These are phyloP conservation scores for Saiga tatarica DNA, from an alignment of 2,113 vertebrate genomes.

Conservation along the genomic window DNA sequence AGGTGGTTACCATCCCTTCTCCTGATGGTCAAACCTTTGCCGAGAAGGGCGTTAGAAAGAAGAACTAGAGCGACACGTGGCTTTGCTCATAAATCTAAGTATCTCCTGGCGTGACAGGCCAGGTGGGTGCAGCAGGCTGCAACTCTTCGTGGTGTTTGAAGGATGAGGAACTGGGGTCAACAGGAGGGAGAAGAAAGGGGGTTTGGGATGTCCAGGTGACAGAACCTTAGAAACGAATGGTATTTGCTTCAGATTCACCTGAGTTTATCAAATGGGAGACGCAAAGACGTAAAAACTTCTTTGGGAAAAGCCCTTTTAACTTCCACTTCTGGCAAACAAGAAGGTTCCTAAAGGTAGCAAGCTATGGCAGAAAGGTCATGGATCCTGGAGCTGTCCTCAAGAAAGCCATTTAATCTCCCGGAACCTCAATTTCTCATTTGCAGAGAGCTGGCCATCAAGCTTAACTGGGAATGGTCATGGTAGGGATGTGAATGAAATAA, in stretches of 20 bases:
- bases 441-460: neutral
- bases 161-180: neutral
- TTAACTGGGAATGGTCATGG: neutral
- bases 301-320: neutral
- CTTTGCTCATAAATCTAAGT: neutral
- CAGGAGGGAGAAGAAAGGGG: neutral
- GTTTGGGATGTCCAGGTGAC: neutral
- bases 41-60: neutral
- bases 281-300: neutral
- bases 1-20: neutral
- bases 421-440: neutral
- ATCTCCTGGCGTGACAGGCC: neutral
- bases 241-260: neutral
- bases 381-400: neutral
- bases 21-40: neutral
- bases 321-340: neutral
- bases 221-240: neutral
- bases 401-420: neutral
- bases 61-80: neutral
- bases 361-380: neutral
- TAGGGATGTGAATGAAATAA: neutral
- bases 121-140: neutral
- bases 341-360: neutral
- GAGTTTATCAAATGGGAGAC: neutral
- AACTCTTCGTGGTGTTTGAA: neutral